Percentiles rank a stretch among this genome's conserved stretches.
Conservation (phyloP, 2,888 invertebrate species). For the Lasioglossum malachurum region DNA sequence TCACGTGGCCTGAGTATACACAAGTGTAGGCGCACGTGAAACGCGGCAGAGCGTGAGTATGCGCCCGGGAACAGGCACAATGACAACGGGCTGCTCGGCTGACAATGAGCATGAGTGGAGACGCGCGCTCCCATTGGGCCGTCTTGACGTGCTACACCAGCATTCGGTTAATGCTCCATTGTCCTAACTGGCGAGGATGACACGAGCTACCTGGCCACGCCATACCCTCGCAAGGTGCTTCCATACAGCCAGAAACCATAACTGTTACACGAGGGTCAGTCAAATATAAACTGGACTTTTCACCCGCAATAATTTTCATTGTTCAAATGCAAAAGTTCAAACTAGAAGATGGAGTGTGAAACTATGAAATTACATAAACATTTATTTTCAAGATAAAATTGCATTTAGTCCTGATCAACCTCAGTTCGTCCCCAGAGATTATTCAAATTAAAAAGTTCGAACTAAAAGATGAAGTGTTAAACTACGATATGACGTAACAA, state of each 20-base stretch:
- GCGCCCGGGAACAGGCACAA: conserved; percentile 62
- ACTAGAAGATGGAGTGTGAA: no score
- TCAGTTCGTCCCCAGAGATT: no score
- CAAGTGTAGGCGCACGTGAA: conserved; percentile 44
- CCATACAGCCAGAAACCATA: conserved; percentile 22
- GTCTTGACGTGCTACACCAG: conserved; percentile 62
- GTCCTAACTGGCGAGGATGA: conserved; percentile 73
- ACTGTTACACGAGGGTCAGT: no score
- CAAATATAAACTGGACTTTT: no score
- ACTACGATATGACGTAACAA: no score
- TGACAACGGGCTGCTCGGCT: conserved; percentile 70
- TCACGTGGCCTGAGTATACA: conserved; percentile 52
- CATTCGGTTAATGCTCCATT: conserved; percentile 73
- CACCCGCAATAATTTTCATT: no score
- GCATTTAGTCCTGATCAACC: no score
- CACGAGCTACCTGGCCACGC: conserved; percentile 62
- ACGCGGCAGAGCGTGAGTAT: conserved; percentile 68
- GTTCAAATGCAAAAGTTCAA: no score
- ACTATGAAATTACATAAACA: no score
- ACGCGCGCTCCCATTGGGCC: conserved; percentile 69
- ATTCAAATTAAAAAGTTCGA: no score
- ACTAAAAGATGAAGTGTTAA: no score
- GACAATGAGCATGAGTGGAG: conserved; percentile 72
- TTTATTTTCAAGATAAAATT: no score
- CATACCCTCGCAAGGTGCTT: conserved; percentile 51